Conservation (phyloP, 1,140 invertebrate genomes). For the Bombus polaris region DNA sequence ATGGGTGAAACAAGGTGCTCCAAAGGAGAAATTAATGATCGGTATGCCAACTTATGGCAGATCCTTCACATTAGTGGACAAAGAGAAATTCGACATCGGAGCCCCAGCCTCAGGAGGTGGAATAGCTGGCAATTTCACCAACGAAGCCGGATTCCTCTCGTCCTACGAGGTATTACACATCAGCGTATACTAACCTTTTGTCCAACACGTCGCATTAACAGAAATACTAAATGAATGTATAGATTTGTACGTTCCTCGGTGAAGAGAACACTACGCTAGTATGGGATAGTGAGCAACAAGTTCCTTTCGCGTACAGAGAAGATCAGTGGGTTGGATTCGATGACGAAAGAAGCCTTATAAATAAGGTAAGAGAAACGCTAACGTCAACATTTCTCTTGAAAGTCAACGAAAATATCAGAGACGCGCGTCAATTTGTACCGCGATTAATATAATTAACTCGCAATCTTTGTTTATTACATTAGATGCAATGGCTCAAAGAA, state of each 20-base stretch:
- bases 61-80: slow-evolving; percentile 95
- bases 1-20: slow-evolving; percentile 97
- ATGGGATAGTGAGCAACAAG: slow-evolving; percentile 98
- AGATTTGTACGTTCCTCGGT: slow-evolving; percentile 95
- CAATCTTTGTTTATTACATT: slow-evolving; percentile 43
- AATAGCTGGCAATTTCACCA: slow-evolving; percentile 91
- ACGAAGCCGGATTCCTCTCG: slow-evolving; percentile 94
- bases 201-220: neutral
- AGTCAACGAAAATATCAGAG: no score
- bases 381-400: no score
- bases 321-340: slow-evolving; percentile 99
- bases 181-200: neutral
- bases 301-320: slow-evolving; percentile 94
- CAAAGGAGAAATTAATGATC: slow-evolving; percentile 97
- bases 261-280: slow-evolving; percentile 96
- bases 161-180: slow-evolving; percentile 91
- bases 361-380: slow-evolving; percentile 87
- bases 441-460: no score
- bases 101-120: slow-evolving; percentile 94
- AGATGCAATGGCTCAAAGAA: slow-evolving; percentile 97
- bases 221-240: neutral
- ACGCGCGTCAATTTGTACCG: no score
- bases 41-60: slow-evolving; percentile 98
- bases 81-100: slow-evolving; percentile 95
- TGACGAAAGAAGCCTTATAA: slow-evolving; percentile 95